These are phyloP conservation scores for Drosophila paulistorum DNA, from an alignment of 1,140 invertebrate species.

Conservation along the genomic window DNA sequence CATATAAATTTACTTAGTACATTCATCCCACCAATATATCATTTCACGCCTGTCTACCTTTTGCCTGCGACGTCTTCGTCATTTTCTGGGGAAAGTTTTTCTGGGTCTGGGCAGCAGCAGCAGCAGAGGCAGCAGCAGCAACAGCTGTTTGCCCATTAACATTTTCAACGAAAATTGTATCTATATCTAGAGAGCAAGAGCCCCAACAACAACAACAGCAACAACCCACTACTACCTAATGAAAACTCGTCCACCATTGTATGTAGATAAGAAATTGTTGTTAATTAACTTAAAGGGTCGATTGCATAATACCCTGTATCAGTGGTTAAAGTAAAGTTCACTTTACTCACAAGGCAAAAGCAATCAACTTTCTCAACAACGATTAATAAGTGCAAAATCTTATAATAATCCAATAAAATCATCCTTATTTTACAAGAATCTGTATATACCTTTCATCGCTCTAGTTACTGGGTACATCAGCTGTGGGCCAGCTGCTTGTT, in stretches of 20 bases:
- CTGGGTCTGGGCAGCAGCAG: slow-evolving; percentile 3
- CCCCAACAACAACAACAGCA: too few species aligned
- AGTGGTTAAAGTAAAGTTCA: not conserved
- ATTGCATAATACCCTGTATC: not conserved
- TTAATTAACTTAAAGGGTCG: not conserved
- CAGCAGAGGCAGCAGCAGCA: slow-evolving; percentile 8
- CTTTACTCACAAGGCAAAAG: too few species aligned
- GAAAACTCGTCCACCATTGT: not conserved
- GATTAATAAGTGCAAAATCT: too few species aligned
- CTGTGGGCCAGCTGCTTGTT: not conserved
- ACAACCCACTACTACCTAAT: not conserved
- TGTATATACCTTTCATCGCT: too few species aligned
- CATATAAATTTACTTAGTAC: not conserved
- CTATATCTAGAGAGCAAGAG: slow-evolving; percentile 5
- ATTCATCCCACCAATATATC: slow-evolving; percentile 38
- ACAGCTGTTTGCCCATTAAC: slow-evolving; percentile 19
- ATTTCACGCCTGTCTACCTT: slow-evolving; percentile 43
- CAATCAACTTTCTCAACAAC: not conserved
- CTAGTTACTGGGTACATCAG: not conserved
- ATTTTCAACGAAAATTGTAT: not conserved
- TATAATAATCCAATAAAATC: too few species aligned
- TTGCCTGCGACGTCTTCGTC: slow-evolving; percentile 7
- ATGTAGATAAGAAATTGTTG: not conserved
- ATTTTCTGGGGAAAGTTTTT: slow-evolving; percentile 20
- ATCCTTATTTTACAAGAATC: not conserved